Conservation (phyloP, 2,888 invertebrate species). For the Parnassius smintheus region DNA sequence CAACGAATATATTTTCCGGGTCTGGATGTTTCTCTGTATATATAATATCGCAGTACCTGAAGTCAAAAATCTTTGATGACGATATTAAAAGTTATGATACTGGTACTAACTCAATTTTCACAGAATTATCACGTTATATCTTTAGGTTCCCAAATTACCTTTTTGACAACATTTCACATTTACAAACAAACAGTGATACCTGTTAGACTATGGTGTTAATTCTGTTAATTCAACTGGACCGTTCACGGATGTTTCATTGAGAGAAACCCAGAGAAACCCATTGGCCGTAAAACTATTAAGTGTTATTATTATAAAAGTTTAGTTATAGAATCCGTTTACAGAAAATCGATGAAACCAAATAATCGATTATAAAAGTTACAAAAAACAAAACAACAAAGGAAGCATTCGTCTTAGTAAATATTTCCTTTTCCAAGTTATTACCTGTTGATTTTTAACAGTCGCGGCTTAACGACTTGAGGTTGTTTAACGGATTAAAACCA, state of each 20-base stretch:
- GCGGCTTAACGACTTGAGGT: neutral
- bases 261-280: slow-evolving; percentile 20
- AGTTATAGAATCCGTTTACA: slow-evolving; percentile 40
- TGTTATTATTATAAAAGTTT: slow-evolving; percentile 39
- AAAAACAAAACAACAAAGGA: slow-evolving; percentile 36
- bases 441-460: slow-evolving; percentile 27
- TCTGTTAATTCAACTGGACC: slow-evolving; percentile 36
- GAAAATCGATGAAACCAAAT: slow-evolving; percentile 45
- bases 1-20: too few relatives aligned
- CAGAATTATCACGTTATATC: too few relatives aligned
- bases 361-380: slow-evolving; percentile 44
- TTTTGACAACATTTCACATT: neutral
- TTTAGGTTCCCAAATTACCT: too few relatives aligned
- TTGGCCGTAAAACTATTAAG: slow-evolving; percentile 41
- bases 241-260: slow-evolving; percentile 42
- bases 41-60: too few relatives aligned
- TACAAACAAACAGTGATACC: slow-evolving; percentile 3
- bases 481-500: slow-evolving; percentile 6
- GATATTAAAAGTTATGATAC: too few relatives aligned
- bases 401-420: slow-evolving; percentile 44
- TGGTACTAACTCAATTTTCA: too few relatives aligned
- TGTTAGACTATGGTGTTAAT: slow-evolving; percentile 25
- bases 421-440: slow-evolving; percentile 43
- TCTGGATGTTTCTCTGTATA: too few relatives aligned
- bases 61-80: too few relatives aligned